Percentiles rank a stretch among this genome's conserved stretches.
Conservation (phyloP, 2,113 vertebrate species). For the Bufo bufo region DNA sequence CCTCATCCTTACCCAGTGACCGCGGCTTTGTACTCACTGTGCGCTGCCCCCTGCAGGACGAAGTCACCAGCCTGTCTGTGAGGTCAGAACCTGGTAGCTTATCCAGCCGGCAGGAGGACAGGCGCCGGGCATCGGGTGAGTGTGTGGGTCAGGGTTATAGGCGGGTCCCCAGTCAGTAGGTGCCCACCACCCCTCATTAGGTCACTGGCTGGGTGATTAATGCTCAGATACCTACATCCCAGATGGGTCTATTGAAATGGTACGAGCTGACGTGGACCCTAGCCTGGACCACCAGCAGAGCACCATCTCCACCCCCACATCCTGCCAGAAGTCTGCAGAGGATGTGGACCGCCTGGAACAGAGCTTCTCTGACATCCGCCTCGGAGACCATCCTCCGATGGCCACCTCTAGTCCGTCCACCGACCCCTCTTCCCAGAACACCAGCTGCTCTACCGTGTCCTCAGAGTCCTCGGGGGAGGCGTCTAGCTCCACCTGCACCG, state of each 20-base stretch:
- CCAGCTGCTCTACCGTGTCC: background rate
- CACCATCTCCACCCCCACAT: background rate
- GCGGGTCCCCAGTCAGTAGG: no score
- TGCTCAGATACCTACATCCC: background rate
- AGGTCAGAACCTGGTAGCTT: background rate
- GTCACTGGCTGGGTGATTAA: background rate
- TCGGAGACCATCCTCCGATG: background rate
- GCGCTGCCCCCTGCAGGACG: slow-evolving; percentile 12
- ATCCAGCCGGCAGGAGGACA: slow-evolving; percentile 4
- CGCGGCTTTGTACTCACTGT: background rate
- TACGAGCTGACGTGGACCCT: background rate
- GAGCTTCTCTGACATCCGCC: background rate
- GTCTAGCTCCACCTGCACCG: background rate
- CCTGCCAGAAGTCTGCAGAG: background rate
- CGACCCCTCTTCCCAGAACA: background rate
- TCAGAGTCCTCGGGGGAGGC: background rate
- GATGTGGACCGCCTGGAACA: background rate
- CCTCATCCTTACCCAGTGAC: background rate
- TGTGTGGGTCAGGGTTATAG: no score
- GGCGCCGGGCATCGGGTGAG: slow-evolving; percentile 13
- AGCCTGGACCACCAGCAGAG: background rate
- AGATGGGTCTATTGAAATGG: slow-evolving; percentile 44
- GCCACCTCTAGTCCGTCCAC: background rate
- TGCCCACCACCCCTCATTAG: background rate
- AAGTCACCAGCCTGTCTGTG: background rate